Evolutionary conservation across 2,797 vertebrate species (phyloP).

Genomic region (Diglossa cyanea): DNA sequence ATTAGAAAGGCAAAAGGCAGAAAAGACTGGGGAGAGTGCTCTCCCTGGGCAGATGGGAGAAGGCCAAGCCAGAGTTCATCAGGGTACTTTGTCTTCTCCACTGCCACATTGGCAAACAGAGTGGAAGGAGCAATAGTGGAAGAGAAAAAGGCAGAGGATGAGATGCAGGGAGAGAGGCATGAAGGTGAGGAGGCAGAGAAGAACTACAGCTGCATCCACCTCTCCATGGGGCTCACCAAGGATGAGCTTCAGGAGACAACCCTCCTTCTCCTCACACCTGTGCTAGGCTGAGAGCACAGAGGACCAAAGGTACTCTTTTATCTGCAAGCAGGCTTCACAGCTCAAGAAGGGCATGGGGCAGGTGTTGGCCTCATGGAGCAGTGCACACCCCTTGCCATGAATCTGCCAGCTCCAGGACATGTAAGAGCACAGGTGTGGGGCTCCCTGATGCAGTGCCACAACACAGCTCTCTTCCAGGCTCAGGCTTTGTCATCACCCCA

Average conservation of each 20-base stretch:
- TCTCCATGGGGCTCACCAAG: not conserved
- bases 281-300: not conserved
- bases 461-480: not conserved
- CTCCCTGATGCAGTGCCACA: not conserved
- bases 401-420: not conserved
- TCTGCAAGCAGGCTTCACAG: not conserved
- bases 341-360: not conserved
- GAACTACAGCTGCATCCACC: not conserved
- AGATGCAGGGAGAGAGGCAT: not conserved
- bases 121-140: not conserved
- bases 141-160: not conserved
- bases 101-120: not conserved
- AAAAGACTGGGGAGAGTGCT: not conserved
- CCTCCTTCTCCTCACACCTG: not conserved
- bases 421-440: not conserved
- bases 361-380: not conserved
- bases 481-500: not conserved
- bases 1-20: constrained; percentile 49
- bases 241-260: not conserved
- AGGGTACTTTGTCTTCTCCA: not conserved
- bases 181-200: not conserved
- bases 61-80: not conserved
- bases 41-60: not conserved
- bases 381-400: not conserved
- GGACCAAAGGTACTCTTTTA: not conserved